Conservation (phyloP, 1,140 invertebrate genomes). For the Drosophila varians region DNA sequence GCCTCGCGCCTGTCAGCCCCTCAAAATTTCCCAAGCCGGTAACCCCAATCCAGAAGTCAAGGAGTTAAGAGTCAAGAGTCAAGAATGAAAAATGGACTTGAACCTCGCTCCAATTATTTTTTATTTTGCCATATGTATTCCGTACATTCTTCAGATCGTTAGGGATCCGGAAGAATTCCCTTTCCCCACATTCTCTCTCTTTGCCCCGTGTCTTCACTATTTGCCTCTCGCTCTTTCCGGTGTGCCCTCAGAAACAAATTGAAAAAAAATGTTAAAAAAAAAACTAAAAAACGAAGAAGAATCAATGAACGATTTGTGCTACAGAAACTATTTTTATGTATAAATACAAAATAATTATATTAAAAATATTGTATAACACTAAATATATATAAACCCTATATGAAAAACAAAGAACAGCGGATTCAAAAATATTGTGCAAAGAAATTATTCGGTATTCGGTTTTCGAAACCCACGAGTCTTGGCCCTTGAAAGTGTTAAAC, state of each 20-base stretch:
- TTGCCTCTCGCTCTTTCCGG: slow-evolving; percentile 63
- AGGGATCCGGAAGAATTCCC: not conserved
- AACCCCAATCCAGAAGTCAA: not conserved
- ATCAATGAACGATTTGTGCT: slow-evolving; percentile 42
- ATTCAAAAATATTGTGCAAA: slow-evolving; percentile 39
- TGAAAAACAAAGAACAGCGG: slow-evolving; percentile 27
- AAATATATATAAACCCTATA: slow-evolving; percentile 41
- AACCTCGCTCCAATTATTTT: not conserved
- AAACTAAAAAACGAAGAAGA: not conserved
- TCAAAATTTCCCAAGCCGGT: not conserved
- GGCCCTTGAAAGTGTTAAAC: slow-evolving; percentile 20
- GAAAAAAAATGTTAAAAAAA: slow-evolving; percentile 2
- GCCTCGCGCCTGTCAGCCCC: not conserved
- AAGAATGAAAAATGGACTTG: not conserved
- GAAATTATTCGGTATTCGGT: slow-evolving; percentile 14
- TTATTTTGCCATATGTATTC: slow-evolving; percentile 23
- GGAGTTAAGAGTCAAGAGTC: not conserved
- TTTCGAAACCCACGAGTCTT: slow-evolving; percentile 37
- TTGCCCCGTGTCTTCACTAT: slow-evolving; percentile 15
- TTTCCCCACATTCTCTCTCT: not conserved
- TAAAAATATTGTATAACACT: slow-evolving; percentile 61
- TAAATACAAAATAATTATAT: slow-evolving; percentile 63
- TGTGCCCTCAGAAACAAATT: slow-evolving; percentile 30
- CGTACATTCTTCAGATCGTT: not conserved
- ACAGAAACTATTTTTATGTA: slow-evolving; percentile 64